Base-by-base conservation (phyloP, 2,113 vertebrate species). In the Hoplias malabaricus region DNA sequence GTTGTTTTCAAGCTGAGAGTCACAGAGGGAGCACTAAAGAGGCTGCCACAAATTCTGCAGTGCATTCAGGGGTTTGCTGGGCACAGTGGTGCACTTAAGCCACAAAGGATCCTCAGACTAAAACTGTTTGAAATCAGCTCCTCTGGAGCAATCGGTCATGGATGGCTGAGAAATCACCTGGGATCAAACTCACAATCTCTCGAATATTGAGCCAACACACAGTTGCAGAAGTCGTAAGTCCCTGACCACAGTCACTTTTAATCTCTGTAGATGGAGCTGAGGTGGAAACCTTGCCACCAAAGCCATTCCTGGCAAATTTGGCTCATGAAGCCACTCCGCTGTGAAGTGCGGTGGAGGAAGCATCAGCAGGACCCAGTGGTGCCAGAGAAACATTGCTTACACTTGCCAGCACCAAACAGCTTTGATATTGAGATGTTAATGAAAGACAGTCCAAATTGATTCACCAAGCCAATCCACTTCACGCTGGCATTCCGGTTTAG, bases 271-370 rank as follows among this genome's bases (percentile, higher is more conserved):
- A 40, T 23, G 36, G 42, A 13, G 31, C n/a, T 54, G 33, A 68
- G 54, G 74, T 54, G 27, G 50, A 56, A 67, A 16, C 16, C 48
- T 10, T 56, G 74, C 48, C 73, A 67, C 48, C 62, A 68, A n/a
- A 53, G 36, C 33, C 16, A 16, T 67, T 76, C 66, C 50, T 68
- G 63, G 48, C 34, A 42, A n/a, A n/a, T 36, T 43, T 31, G 50
- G 25, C 59, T 33, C 10, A 10, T 2, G 11, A 10, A 34, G 31
- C 48, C 48, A 2, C 31, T 63, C 33, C 36, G 2, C n/a, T 57
- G 63, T 76, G 48, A 56, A 76, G 61, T n/a, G 3, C 43, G 34
- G 34, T 53, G 36, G 38, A 46, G 34, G 38, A 56, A 54, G 53
- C 34, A 34, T 56, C 25, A 42, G 31, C 29, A 7, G 4, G 38